Evolutionary conservation across 2,797 vertebrate species (phyloP), one percentile per base, ranked within the genome.

Genomic region (Eupleurogrammus muticus): DNA sequence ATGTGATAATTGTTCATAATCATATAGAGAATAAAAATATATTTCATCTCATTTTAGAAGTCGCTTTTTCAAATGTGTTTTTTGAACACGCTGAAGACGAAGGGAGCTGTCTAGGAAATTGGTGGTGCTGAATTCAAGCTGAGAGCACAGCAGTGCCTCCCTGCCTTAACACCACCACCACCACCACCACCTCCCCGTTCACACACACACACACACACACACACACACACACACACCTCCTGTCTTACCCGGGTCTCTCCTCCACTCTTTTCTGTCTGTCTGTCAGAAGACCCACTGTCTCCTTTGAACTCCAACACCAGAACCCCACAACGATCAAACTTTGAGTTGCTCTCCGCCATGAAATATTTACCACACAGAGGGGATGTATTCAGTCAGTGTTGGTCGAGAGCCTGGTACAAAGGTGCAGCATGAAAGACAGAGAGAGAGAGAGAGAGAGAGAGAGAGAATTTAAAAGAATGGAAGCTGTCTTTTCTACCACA

Each of bases 341-440:
- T 86, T 0, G 72, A 80, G 87, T 83, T 80, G 81, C 90, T 90
- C 82, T 80, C 79, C 60, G 24, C 81, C 82, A 92, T 92, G 84
- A 92, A 94, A 93, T 93, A 94, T 92, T 93, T 86, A 93, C 82
- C 77, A 74, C 80, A 83, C 83, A 90, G 89, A 83, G 81, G 89
- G 87, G 85, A 91, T 87, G 77, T 78, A 83, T 84, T 89, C 86
- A 87, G 83, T 80, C 83, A 70, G 74, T 79, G 85, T 82, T 67
- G 69, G 87, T 76, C 58, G 79, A 86, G 85, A 81, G 73, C 42
- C 56, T 70, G 72, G 73, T 80, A 86, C 85, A 88, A 90, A 91
- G 90, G 85, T 87, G 80, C 64, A 65, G 79, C 84, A 89, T 86
- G 79, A 89, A 89, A 91, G 89, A 85, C 70, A 69, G 79, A 81